Conservation (phyloP, 2,888 invertebrate species). For the Drosophila merina region DNA sequence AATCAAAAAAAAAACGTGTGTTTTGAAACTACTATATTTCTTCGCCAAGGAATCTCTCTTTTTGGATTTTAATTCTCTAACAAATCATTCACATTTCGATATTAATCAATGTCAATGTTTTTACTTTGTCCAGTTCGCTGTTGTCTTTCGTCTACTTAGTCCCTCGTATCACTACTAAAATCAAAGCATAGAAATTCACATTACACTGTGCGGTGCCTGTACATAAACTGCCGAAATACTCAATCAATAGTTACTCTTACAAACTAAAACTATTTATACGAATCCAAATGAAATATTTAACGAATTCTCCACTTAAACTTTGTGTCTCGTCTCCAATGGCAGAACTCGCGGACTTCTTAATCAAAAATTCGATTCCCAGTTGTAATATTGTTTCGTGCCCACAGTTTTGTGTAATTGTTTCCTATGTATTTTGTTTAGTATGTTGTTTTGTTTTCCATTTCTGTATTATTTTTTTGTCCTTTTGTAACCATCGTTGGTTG, state of each 20-base stretch:
- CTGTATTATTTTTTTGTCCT: constrained; percentile 3
- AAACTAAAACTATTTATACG: constrained; percentile 42
- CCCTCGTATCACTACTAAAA: constrained; percentile 68
- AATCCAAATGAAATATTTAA: constrained; percentile 82
- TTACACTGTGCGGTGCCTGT: constrained; percentile 82
- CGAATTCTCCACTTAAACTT: constrained; percentile 58
- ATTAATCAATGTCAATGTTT: constrained; percentile 37
- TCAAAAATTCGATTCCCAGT: not conserved
- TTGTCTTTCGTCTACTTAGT: constrained; percentile 51
- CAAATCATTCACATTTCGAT: constrained; percentile 36
- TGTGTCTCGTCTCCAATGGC: constrained; percentile 55
- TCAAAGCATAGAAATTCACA: constrained; percentile 69
- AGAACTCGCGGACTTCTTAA: constrained; percentile 13
- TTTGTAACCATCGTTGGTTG: constrained; percentile 51
- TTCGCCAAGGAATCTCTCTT: constrained; percentile 14
- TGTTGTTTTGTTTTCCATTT: constrained; percentile 32
- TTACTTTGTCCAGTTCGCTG: constrained; percentile 43
- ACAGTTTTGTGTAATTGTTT: constrained; percentile 72
- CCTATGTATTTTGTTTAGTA: constrained; percentile 64
- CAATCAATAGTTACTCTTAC: constrained; percentile 23
- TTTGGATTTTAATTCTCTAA: constrained; percentile 38
- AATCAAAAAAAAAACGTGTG: constrained; percentile 37
- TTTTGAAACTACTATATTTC: constrained; percentile 22
- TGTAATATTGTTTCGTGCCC: constrained; percentile 66
- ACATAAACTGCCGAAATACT: constrained; percentile 77